Conservation (phyloP, 2,797 vertebrate genomes). For the Hydrocynus forskahlii region DNA sequence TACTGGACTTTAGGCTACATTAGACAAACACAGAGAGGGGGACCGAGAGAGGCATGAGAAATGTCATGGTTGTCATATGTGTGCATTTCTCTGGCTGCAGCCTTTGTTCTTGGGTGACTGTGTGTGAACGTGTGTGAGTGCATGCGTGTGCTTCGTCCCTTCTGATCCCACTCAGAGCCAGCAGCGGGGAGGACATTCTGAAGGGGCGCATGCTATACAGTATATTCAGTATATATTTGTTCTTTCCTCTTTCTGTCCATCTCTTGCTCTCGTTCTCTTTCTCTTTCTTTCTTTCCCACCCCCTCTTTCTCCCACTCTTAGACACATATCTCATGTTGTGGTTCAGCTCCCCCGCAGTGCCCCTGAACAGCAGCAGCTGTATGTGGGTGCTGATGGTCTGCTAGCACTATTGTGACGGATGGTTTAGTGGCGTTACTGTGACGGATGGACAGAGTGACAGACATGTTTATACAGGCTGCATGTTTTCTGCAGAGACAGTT, state of each 20-base stretch:
- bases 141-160: background rate
- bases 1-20: background rate
- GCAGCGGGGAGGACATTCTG: background rate
- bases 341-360: background rate
- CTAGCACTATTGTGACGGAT: background rate
- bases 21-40: background rate
- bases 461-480: background rate
- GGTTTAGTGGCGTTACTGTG: background rate
- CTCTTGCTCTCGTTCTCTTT: background rate
- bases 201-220: background rate
- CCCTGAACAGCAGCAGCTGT: conserved; percentile 16
- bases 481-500: background rate
- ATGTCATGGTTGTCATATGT: background rate
- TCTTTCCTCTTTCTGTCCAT: no score
- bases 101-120: background rate
- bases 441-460: conserved; percentile 21
- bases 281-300: background rate
- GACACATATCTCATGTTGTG: background rate
- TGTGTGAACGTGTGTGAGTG: background rate
- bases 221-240: no score
- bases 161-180: no score
- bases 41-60: background rate
- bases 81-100: background rate
- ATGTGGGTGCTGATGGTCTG: conserved; percentile 4
- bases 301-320: background rate